Percentiles rank a stretch among this genome's conserved stretches.
phyloP scores from a whole-genome alignment of 2,888 invertebrate genomes.

The Actias luna region DNA sequence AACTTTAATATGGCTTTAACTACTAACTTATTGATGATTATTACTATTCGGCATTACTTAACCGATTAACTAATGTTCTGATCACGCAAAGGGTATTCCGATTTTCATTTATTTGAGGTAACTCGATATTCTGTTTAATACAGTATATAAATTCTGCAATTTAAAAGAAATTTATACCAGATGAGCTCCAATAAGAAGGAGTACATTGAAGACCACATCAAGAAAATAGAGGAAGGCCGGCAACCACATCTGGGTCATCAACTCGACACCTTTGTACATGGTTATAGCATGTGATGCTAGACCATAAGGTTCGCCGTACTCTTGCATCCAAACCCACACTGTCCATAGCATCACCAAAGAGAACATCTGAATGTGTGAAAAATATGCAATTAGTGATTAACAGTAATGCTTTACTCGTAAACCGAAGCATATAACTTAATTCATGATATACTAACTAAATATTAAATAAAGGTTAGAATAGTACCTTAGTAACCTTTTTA shows the following conservation, averaged over 20 bases:
- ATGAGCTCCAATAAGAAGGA: conserved; percentile 47
- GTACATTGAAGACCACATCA: conserved; percentile 33
- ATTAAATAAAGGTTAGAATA: too few relatives aligned
- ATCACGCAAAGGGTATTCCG: background rate
- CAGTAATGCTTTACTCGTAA: too few relatives aligned
- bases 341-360: conserved; percentile 10
- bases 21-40: background rate
- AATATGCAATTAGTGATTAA: background rate
- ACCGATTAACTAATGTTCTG: background rate
- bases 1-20: background rate
- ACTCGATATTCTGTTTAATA: background rate
- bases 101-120: background rate
- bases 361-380: conserved; percentile 3
- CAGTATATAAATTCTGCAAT: too few relatives aligned
- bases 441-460: too few relatives aligned
- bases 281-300: conserved; percentile 12
- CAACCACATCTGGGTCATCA: conserved; percentile 32
- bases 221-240: conserved; percentile 27
- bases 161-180: conserved; percentile 32
- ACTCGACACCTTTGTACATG: conserved; percentile 29
- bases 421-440: too few relatives aligned
- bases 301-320: background rate
- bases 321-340: background rate
- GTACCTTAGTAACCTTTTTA: too few relatives aligned
- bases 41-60: background rate